A percentile compares a stretch with the other conserved stretches of the same genome.
These are phyloP conservation scores for Bos javanicus DNA, from an alignment of 2,113 vertebrate species.

Conservation along the genomic window DNA sequence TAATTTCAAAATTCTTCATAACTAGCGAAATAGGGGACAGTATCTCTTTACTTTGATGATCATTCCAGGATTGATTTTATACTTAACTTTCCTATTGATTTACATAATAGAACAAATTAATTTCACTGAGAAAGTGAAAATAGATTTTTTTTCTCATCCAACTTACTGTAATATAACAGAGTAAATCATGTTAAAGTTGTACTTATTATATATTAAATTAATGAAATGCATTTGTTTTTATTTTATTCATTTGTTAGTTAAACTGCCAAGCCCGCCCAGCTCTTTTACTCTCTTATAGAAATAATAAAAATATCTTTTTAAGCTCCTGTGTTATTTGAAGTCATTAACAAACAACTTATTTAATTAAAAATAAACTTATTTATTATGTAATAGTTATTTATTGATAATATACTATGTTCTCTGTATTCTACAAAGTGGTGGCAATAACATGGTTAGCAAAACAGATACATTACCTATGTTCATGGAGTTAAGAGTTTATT, in stretches of 20 bases:
- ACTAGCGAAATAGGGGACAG: background rate
- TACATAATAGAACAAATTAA: background rate
- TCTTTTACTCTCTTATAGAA: background rate
- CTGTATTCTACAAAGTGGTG: background rate
- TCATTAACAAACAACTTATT: background rate
- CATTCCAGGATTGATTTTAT: conserved; percentile 39
- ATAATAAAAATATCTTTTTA: background rate
- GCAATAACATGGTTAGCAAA: background rate
- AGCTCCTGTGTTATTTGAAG: background rate
- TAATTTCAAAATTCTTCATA: background rate
- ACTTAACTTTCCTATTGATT: background rate
- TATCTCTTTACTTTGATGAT: conserved; percentile 17
- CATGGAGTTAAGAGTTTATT: background rate
- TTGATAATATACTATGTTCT: background rate
- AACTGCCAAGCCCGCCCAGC: background rate
- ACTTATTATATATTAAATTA: background rate
- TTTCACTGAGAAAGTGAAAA: conserved; percentile 23
- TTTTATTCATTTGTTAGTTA: background rate
- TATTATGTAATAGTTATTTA: background rate
- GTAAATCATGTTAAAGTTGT: background rate
- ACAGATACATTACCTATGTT: background rate
- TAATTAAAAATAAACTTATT: background rate
- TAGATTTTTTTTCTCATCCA: background rate
- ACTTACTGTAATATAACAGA: background rate
- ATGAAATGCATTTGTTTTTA: background rate